Percentiles rank a stretch among this genome's conserved stretches.
phyloP scores from a whole-genome alignment of 2,113 vertebrate species.

The Scolopax mira region DNA sequence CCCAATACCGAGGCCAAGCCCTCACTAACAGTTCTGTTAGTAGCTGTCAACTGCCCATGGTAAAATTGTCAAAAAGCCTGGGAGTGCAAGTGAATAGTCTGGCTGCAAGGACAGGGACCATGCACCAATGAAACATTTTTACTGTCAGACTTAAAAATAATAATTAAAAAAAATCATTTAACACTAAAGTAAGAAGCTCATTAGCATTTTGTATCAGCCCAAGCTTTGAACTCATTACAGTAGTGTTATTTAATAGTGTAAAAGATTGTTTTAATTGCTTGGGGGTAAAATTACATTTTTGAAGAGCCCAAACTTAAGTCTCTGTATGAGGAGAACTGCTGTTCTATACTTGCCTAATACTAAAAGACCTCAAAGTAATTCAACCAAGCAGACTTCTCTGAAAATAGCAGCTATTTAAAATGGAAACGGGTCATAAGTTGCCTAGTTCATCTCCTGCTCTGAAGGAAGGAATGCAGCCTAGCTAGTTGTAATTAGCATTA shows the following conservation, averaged over 20 bases:
- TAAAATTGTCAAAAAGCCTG: neutral
- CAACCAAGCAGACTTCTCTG: neutral
- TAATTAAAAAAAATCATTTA: neutral
- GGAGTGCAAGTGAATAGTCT: neutral
- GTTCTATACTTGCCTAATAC: neutral
- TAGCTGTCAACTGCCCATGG: neutral
- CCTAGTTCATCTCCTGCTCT: neutral
- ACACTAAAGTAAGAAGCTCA: neutral
- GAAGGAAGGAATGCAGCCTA: conserved; percentile 28
- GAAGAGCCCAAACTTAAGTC: neutral
- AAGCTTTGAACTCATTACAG: neutral
- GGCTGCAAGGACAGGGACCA: neutral
- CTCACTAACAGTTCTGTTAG: neutral
- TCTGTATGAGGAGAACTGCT: neutral
- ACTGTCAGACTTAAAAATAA: neutral
- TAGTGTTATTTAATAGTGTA: neutral
- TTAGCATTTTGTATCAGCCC: neutral
- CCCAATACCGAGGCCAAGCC: neutral
- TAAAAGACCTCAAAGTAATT: neutral
- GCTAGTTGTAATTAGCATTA: conserved; percentile 15
- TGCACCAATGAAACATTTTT: neutral
- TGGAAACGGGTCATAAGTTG: conserved; percentile 41
- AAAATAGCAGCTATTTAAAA: conserved; percentile 34
- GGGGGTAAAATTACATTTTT: neutral
- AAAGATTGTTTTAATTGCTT: neutral